A percentile compares a stretch with the other conserved stretches of the same genome.
phyloP scores from a whole-genome alignment of 2,113 vertebrate genomes.

The Scartelaos histophorus region DNA sequence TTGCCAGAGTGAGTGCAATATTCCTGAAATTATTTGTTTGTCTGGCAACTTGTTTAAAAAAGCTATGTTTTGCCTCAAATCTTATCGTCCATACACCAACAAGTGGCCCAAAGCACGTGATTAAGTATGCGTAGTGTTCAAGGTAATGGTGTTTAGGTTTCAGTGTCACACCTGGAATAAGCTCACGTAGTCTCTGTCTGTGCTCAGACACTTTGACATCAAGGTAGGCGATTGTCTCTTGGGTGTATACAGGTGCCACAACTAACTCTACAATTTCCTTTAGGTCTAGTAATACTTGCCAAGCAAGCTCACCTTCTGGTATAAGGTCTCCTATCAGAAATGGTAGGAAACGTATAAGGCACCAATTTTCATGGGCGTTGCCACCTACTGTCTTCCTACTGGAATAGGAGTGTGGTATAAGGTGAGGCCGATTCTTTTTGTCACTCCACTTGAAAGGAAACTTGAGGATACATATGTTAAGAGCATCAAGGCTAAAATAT shows the following conservation, averaged over 20 bases:
- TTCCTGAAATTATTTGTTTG: slow-evolving; percentile 23
- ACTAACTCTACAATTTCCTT: slow-evolving; percentile 1
- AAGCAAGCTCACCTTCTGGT: neutral
- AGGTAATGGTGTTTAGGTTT: slow-evolving; percentile 40
- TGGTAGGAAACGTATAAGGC: neutral
- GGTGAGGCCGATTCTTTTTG: neutral
- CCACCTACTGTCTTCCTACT: too few species aligned
- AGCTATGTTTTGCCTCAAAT: too few species aligned
- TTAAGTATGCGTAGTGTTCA: neutral
- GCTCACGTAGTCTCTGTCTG: neutral
- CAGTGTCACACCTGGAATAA: neutral
- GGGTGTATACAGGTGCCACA: neutral
- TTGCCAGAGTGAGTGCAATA: slow-evolving; percentile 16
- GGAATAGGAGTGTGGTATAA: too few species aligned
- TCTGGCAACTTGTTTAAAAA: slow-evolving; percentile 17
- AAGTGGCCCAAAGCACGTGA: slow-evolving; percentile 37
- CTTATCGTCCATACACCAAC: slow-evolving; percentile 27
- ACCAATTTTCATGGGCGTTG: too few species aligned
- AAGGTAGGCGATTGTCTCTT: slow-evolving; percentile 3
- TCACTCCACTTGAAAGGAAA: slow-evolving; percentile 2
- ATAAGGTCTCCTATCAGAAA: slow-evolving; percentile 4
- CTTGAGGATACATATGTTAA: neutral
- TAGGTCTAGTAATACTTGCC: neutral
- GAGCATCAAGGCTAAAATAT: neutral
- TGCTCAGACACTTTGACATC: slow-evolving; percentile 5